phyloP scores from a whole-genome alignment of 2,113 vertebrate genomes.

The Gadus chalcogrammus region DNA sequence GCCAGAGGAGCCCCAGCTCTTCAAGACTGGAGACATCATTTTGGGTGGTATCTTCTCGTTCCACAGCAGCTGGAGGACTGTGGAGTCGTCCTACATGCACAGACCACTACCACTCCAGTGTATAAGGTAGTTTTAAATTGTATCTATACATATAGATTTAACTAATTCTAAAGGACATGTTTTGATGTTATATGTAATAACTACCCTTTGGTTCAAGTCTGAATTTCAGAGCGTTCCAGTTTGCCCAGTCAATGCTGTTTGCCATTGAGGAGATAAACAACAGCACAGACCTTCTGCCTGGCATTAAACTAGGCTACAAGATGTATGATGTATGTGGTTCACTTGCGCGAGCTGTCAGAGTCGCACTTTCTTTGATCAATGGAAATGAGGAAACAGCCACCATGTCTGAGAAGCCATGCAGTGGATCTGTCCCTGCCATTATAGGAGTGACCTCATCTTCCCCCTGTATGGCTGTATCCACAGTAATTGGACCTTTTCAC shows the following conservation, averaged over 20 bases:
- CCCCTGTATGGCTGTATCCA: slow-evolving; percentile 61
- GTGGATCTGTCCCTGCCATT: slow-evolving; percentile 56
- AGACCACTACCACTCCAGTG: slow-evolving; percentile 60
- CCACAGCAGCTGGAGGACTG: slow-evolving; percentile 58
- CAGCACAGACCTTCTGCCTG: slow-evolving; percentile 65
- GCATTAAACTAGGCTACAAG: slow-evolving; percentile 64
- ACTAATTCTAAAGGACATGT: slow-evolving; percentile 10
- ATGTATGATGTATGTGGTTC: slow-evolving; percentile 70
- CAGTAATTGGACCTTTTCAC: slow-evolving; percentile 64
- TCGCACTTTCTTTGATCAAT: slow-evolving; percentile 62
- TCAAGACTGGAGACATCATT: slow-evolving; percentile 59
- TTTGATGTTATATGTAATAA: too few relatives aligned
- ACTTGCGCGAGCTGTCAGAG: slow-evolving; percentile 50
- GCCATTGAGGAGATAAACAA: slow-evolving; percentile 74
- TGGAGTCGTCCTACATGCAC: slow-evolving; percentile 36
- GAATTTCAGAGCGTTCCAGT: slow-evolving; percentile 70
- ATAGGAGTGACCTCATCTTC: slow-evolving; percentile 68
- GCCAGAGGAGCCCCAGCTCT: slow-evolving; percentile 41
- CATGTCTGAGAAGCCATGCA: slow-evolving; percentile 36
- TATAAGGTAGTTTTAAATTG: slow-evolving; percentile 47
- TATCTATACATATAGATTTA: too few relatives aligned
- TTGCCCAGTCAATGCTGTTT: slow-evolving; percentile 69
- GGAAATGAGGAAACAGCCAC: slow-evolving; percentile 35
- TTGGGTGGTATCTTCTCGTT: slow-evolving; percentile 67
- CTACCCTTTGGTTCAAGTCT: slow-evolving; percentile 47